A percentile compares a stretch with the other conserved stretches of the same genome.
phyloP scores from a whole-genome alignment of 1,140 invertebrate species.

The Trinorchestia longiramus region DNA sequence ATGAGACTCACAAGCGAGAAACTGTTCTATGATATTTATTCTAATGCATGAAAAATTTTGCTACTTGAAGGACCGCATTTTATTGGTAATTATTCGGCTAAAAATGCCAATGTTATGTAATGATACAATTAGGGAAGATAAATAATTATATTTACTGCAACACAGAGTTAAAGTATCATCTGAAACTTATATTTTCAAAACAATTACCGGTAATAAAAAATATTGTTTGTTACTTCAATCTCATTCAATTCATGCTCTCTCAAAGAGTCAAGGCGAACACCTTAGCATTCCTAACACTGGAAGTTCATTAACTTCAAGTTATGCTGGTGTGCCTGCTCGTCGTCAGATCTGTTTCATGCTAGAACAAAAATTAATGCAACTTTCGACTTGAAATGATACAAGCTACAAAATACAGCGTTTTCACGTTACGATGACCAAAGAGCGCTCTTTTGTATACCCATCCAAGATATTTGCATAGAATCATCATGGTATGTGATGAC shows the following conservation, averaged over 20 bases:
- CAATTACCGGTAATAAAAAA: no score
- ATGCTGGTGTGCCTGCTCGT: no score
- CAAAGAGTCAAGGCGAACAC: background rate
- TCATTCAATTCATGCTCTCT: background rate
- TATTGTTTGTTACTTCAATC: background rate
- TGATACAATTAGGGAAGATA: background rate
- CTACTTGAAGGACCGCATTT: background rate
- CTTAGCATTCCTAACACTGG: background rate
- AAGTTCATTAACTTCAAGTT: no score
- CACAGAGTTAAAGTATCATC: no score
- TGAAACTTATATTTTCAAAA: no score
- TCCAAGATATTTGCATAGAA: background rate
- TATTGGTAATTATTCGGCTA: background rate
- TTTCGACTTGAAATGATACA: background rate
- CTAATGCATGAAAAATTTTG: background rate
- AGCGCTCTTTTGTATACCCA: background rate
- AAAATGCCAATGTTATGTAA: background rate
- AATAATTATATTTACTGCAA: background rate
- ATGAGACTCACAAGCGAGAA: background rate
- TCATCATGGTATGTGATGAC: background rate
- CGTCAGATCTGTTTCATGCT: no score
- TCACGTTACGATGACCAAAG: background rate
- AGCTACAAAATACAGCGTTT: background rate
- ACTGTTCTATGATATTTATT: background rate
- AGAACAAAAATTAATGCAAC: background rate